Conservation (phyloP, 1,140 invertebrate species). For the Drosophila athabasca region DNA sequence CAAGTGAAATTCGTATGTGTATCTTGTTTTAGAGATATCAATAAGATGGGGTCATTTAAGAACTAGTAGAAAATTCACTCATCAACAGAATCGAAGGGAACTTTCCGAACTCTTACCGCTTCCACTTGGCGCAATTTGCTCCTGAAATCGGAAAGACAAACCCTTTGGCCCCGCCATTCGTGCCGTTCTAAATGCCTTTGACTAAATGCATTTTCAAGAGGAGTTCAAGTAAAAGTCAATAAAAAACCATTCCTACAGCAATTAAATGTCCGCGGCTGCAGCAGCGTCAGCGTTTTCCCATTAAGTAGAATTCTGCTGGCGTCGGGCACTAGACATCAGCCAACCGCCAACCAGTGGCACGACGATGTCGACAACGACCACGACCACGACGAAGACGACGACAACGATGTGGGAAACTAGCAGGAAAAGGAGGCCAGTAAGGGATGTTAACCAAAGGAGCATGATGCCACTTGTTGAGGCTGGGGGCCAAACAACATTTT, state of each 20-base stretch:
- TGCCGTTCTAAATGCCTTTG: background rate
- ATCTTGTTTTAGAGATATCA: too few relatives aligned
- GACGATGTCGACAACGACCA: background rate
- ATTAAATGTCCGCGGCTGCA: conserved; percentile 69
- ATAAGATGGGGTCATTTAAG: too few relatives aligned
- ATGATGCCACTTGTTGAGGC: conserved; percentile 73
- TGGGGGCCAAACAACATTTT: conserved; percentile 46
- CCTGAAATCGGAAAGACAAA: background rate
- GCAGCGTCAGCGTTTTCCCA: conserved; percentile 58
- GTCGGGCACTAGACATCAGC: conserved; percentile 49
- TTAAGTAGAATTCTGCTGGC: conserved; percentile 69
- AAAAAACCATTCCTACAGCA: conserved; percentile 75
- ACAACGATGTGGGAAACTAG: conserved; percentile 2
- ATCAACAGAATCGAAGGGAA: background rate
- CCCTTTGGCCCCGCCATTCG: background rate
- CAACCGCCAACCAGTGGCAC: conserved; percentile 15
- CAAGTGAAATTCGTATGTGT: too few relatives aligned
- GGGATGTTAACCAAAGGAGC: conserved; percentile 34
- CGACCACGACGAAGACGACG: background rate
- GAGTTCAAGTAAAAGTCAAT: conserved; percentile 75
- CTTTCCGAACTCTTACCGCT: background rate
- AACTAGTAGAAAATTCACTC: too few relatives aligned
- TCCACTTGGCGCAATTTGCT: too few relatives aligned
- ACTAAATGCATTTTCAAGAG: conserved; percentile 37
- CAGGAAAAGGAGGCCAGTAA: conserved; percentile 11